phyloP scores from a whole-genome alignment of 1,140 invertebrate species.

The Drosophila punjabiensis region DNA sequence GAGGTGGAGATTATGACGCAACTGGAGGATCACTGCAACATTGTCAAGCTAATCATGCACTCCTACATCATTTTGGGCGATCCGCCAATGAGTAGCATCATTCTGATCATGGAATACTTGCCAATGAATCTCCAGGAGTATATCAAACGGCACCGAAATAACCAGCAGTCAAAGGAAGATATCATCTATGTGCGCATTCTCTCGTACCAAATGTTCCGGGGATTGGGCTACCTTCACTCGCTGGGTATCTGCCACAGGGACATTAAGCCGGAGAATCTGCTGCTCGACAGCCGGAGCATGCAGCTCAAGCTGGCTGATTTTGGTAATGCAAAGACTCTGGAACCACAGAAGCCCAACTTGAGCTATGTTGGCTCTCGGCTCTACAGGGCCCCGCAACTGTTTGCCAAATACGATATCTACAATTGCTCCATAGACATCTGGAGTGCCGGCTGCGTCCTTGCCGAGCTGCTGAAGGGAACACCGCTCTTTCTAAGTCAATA shows the following conservation, averaged over 20 bases:
- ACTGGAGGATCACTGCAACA: slow-evolving; percentile 43
- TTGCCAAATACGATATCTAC: slow-evolving; percentile 99
- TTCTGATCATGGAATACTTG: slow-evolving; percentile 58
- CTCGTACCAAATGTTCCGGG: slow-evolving; percentile 98
- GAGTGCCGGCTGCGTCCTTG: slow-evolving; percentile 99
- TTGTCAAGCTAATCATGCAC: slow-evolving; percentile 38
- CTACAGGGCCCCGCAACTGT: slow-evolving; percentile 98
- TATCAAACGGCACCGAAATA: background rate
- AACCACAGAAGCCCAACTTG: slow-evolving; percentile 98
- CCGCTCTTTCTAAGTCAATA: slow-evolving; percentile 92
- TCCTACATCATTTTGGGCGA: slow-evolving; percentile 11
- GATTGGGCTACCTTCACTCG: slow-evolving; percentile 98
- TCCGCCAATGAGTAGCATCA: slow-evolving; percentile 2
- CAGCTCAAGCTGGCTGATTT: slow-evolving; percentile 99
- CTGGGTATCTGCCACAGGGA: slow-evolving; percentile 99
- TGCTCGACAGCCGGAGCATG: slow-evolving; percentile 97
- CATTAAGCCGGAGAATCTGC: slow-evolving; percentile 99
- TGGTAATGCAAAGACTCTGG: slow-evolving; percentile 98
- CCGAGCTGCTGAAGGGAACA: slow-evolving; percentile 97
- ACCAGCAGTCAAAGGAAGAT: background rate
- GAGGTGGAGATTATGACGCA: slow-evolving; percentile 38
- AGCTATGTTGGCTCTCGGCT: slow-evolving; percentile 99
- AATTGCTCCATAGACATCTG: slow-evolving; percentile 98
- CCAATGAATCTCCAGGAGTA: slow-evolving; percentile 51
- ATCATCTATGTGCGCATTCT: slow-evolving; percentile 47